A percentile compares a stretch with the other conserved stretches of the same genome.
phyloP scores from a whole-genome alignment of 30 jellyfish, hydroid and myxozoan species.

The Catostylus mosaicus region DNA sequence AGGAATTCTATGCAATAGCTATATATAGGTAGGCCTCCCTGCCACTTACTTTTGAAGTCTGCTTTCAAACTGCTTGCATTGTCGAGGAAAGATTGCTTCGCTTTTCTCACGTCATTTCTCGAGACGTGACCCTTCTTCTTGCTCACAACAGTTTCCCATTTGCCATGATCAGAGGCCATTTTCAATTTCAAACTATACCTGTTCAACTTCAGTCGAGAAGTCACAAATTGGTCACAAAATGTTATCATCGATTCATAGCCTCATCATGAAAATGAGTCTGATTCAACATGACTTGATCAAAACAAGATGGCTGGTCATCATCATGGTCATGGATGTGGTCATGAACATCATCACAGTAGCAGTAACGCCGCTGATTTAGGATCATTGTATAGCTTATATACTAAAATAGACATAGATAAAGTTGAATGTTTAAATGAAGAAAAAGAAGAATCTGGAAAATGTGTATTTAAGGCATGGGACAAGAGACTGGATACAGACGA shows the following conservation, averaged over 20 bases:
- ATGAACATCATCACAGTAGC: slow-evolving; percentile 66
- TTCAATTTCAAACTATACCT: too few species aligned
- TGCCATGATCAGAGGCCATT: slow-evolving; percentile 75
- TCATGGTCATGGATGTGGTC: slow-evolving; percentile 66
- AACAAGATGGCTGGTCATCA: slow-evolving; percentile 71
- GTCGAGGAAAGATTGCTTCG: slow-evolving; percentile 68
- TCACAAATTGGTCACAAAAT: not conserved
- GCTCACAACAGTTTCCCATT: slow-evolving; percentile 93
- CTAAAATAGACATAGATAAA: slow-evolving; percentile 76
- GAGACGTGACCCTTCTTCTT: slow-evolving; percentile 81
- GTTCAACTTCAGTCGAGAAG: not conserved
- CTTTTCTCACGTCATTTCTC: slow-evolving; percentile 77
- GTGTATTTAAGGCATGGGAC: slow-evolving; percentile 89
- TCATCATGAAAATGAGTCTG: slow-evolving; percentile 24
- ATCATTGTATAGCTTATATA: slow-evolving; percentile 64
- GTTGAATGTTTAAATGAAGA: slow-evolving; percentile 83
- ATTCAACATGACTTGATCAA: not conserved
- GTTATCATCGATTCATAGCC: not conserved
- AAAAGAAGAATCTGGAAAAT: slow-evolving; percentile 77
- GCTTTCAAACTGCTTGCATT: slow-evolving; percentile 55
- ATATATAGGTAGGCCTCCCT: not conserved
- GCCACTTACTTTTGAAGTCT: slow-evolving; percentile 69
- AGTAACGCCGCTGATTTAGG: slow-evolving; percentile 54
- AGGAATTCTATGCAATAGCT: not conserved
- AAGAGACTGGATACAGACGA: slow-evolving; percentile 72